Percentiles rank a stretch among this genome's conserved stretches.
phyloP scores from a whole-genome alignment of 2,888 invertebrate species.

The Drosophila algonquin region DNA sequence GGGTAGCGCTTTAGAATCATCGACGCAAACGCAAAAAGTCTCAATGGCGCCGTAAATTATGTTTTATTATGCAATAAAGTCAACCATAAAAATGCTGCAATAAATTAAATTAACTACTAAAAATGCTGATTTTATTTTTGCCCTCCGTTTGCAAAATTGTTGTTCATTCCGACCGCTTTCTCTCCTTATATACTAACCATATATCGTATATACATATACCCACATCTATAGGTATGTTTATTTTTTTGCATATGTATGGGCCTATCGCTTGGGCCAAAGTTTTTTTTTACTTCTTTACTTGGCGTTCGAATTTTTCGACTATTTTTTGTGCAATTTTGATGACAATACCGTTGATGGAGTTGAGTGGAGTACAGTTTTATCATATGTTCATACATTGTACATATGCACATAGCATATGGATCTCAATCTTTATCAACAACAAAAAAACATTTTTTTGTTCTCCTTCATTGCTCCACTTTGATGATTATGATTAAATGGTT shows the following conservation, averaged over 20 bases:
- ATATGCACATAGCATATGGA: too few species aligned
- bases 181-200: not conserved
- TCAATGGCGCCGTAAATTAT: constrained; percentile 84
- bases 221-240: not conserved
- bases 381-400: too few species aligned
- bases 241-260: constrained; percentile 20
- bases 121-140: constrained; percentile 84
- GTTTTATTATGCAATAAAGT: constrained; percentile 85
- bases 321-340: too few species aligned
- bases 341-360: too few species aligned
- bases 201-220: constrained; percentile 3
- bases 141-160: constrained; percentile 59
- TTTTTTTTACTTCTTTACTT: constrained; percentile 12
- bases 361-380: too few species aligned
- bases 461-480: too few species aligned
- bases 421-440: too few species aligned
- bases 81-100: constrained; percentile 84
- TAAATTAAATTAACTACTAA: constrained; percentile 85
- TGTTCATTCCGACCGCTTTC: constrained; percentile 27
- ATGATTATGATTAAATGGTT: too few species aligned
- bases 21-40: constrained; percentile 79
- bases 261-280: constrained; percentile 9
- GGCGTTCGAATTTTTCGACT: too few species aligned
- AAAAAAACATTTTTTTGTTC: too few species aligned
- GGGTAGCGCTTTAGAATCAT: constrained; percentile 74